Base-by-base conservation (phyloP, 2,113 vertebrate genomes). In the Morphnarchus princeps region DNA sequence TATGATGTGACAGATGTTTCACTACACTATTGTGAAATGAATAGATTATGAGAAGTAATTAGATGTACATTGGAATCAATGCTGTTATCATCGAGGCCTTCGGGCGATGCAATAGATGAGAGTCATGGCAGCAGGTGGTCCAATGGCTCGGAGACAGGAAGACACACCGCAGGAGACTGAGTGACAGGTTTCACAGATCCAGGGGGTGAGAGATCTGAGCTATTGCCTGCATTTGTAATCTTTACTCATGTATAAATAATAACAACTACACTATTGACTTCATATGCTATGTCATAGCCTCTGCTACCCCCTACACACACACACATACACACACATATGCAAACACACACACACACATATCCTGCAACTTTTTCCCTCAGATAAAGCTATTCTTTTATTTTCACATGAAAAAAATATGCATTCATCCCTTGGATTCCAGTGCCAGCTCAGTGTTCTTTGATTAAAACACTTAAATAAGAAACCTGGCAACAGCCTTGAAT, bases 31-130 rank as follows among this genome's bases (percentile, higher is more conserved):
- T 98, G 99, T 99, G 99, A 99, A 99, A 99, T 99, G 99, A 99
- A 99, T 99, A 99, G 99, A 99, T 99, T 99, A 99, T 99, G 99
- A 99, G 99, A 99, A 99, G 99, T 99, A 99, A 99, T 99, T 99
- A 99, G 99, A 99, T 99, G 99, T 99, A 99, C 99, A 99, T 99
- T 98, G 98, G 98, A 99, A 99, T 99, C 99, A 99, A 99, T 99
- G 99, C 99, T 98, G 98, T 99, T 98, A 98, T 99, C 98, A 98
- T 98, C 97, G 98, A 98, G 98, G 99, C 99, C 99, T 98, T 98
- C 98, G 96, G 99, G 99, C 99, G 94, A 98, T 98, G 98, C 98
- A 98, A 97, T 98, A 98, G 99, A 98, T 98, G 98, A 99, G 98
- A 98, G 98, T 98, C 98, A 98, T 98, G 98, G 98, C 98, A 98